phyloP scores from a whole-genome alignment of 64 coral and sea anemone genomes.

The Dendrophyllia cribrosa region DNA sequence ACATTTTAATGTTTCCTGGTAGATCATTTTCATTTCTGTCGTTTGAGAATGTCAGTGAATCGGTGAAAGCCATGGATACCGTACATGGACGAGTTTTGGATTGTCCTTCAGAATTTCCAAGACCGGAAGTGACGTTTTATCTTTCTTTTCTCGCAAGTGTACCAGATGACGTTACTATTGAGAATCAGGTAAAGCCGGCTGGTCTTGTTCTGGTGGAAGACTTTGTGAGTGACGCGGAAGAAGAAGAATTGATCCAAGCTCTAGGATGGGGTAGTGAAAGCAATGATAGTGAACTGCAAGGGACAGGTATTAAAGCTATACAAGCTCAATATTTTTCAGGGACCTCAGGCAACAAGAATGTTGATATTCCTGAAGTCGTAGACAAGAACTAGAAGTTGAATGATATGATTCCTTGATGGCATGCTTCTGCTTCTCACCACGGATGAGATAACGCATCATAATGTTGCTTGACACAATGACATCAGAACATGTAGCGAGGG shows the following conservation, averaged over 20 bases:
- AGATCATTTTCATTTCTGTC: slow-evolving; percentile 91
- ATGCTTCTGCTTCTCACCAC: too few species aligned
- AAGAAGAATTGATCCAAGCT: slow-evolving; percentile 68
- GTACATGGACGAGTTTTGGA: slow-evolving; percentile 78
- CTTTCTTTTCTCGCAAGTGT: slow-evolving; percentile 73
- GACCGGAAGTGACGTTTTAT: slow-evolving; percentile 70
- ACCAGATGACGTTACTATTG: slow-evolving; percentile 50
- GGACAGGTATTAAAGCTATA: slow-evolving; percentile 66
- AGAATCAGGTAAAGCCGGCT: slow-evolving; percentile 52
- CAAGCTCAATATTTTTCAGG: neutral
- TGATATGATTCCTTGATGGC: too few species aligned
- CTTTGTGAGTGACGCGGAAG: slow-evolving; percentile 81
- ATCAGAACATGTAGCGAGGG: too few species aligned
- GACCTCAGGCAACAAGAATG: too few species aligned
- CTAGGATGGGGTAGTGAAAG: slow-evolving; percentile 65
- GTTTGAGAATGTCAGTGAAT: slow-evolving; percentile 64
- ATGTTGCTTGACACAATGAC: too few species aligned
- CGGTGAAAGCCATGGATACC: slow-evolving; percentile 71
- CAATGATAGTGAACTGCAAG: neutral
- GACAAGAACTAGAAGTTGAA: too few species aligned
- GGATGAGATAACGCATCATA: too few species aligned
- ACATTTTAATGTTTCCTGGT: slow-evolving; percentile 87
- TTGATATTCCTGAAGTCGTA: too few species aligned
- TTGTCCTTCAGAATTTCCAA: slow-evolving; percentile 65
- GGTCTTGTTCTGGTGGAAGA: slow-evolving; percentile 86